phyloP scores from a whole-genome alignment of 2,113 vertebrate species.

The Orientallactaga bullata region DNA sequence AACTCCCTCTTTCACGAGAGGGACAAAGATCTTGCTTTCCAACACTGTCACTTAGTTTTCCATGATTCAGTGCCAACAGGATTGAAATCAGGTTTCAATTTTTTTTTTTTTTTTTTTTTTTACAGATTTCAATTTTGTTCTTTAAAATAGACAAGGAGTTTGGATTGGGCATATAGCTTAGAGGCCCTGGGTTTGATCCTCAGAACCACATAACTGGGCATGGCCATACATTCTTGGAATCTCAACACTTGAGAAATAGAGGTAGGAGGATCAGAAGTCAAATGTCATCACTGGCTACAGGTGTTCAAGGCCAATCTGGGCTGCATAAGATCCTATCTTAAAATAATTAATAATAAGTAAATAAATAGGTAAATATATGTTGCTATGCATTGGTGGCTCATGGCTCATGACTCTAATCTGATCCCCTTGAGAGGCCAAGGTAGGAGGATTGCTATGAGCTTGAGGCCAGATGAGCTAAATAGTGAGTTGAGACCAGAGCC shows the following conservation, averaged over 20 bases:
- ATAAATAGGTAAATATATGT: neutral
- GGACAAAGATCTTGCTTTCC: neutral
- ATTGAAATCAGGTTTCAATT: neutral
- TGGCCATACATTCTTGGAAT: neutral
- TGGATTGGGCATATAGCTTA: neutral
- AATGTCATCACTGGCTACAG: neutral
- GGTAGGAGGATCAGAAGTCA: neutral
- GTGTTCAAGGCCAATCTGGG: neutral
- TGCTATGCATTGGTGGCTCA: neutral
- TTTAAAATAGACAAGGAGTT: neutral
- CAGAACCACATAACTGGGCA: neutral
- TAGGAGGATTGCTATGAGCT: neutral
- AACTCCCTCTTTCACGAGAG: neutral
- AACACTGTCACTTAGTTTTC: neutral
- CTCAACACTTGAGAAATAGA: neutral
- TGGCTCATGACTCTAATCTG: neutral
- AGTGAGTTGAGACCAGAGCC: neutral
- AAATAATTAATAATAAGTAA: neutral
- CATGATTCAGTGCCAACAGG: neutral
- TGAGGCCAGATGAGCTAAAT: neutral
- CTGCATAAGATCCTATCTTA: neutral
- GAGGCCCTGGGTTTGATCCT: no score
- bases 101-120: slow-evolving; percentile 37
- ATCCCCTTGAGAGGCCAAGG: neutral
- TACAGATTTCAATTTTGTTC: no score